Percentiles rank a stretch among this genome's conserved stretches.
Evolutionary conservation across 2,888 invertebrate species (phyloP).

Genomic region (Horisme vitalbata): DNA sequence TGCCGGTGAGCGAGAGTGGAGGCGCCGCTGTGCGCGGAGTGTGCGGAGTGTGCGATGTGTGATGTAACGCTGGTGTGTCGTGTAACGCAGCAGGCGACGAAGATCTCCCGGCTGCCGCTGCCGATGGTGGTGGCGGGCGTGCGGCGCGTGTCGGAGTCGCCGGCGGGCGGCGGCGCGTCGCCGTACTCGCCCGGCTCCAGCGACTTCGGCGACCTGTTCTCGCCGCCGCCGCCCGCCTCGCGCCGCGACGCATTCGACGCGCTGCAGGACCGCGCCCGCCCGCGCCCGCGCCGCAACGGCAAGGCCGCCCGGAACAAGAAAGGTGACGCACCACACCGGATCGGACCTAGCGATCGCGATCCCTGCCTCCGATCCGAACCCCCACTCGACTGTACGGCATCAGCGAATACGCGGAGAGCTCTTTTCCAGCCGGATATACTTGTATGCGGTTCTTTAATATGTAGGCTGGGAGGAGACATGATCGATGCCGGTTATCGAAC

Average conservation of each 20-base stretch:
- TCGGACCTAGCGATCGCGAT: too few species aligned
- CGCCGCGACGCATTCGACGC: conserved; percentile 79
- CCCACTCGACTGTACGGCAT: too few species aligned
- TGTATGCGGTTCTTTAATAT: too few species aligned
- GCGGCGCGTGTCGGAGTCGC: conserved; percentile 58
- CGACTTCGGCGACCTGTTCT: conserved; percentile 93
- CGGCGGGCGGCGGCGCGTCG: conserved; percentile 83
- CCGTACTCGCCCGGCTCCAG: conserved; percentile 96
- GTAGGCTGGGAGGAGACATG: too few species aligned
- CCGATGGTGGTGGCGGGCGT: conserved; percentile 37
- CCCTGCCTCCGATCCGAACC: too few species aligned
- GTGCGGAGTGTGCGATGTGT: too few species aligned
- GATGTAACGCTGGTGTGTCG: too few species aligned
- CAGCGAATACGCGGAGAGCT: too few species aligned
- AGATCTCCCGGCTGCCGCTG: conserved; percentile 51
- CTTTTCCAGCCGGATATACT: too few species aligned
- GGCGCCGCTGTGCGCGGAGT: too few species aligned
- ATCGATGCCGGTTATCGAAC: too few species aligned
- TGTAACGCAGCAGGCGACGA: conserved; percentile 33
- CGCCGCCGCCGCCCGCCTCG: conserved; percentile 75
- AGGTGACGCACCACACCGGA: too few species aligned
- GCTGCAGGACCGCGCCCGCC: conserved; percentile 86
- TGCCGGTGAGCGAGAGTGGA: conserved; percentile 68
- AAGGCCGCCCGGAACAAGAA: conserved; percentile 68
- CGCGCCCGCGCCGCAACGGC: conserved; percentile 61